Conservation (phyloP, 2,888 invertebrate species). For the Muscina levida region DNA sequence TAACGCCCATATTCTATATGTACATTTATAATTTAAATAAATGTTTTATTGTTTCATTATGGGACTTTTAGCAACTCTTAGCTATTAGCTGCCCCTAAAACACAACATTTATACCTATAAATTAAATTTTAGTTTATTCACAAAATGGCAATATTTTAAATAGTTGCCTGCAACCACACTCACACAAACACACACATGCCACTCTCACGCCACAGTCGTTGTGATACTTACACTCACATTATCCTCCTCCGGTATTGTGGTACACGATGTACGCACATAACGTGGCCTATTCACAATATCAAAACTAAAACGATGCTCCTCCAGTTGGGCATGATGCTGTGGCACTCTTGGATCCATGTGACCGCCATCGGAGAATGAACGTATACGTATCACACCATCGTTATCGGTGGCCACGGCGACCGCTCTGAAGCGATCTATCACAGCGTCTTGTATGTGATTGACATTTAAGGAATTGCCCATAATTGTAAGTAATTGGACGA, state of each 20-base stretch:
- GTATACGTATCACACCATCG: constrained; percentile 74
- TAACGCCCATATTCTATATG: too few species aligned
- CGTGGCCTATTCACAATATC: constrained; percentile 74
- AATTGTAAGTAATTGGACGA: neutral
- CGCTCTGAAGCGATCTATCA: constrained; percentile 75
- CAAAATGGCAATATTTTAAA: too few species aligned
- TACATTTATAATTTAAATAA: too few species aligned
- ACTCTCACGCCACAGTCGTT: too few species aligned
- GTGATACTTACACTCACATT: constrained; percentile 71
- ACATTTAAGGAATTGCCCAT: constrained; percentile 76
- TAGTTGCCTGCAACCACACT: too few species aligned
- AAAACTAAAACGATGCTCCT: constrained; percentile 74
- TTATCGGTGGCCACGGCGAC: constrained; percentile 75
- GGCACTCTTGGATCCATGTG: constrained; percentile 70
- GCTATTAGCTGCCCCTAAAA: too few species aligned
- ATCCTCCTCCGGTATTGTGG: constrained; percentile 77
- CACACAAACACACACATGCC: too few species aligned
- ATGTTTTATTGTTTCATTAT: too few species aligned
- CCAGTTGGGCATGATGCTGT: constrained; percentile 70
- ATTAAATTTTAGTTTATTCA: too few species aligned
- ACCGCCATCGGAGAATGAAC: constrained; percentile 76
- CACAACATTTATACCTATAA: too few species aligned
- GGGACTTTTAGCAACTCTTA: too few species aligned
- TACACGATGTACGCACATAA: constrained; percentile 75
- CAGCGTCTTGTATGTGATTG: constrained; percentile 74